Evolutionary conservation across 2,113 vertebrate species (phyloP).

Genomic region (Cyanistes caeruleus): DNA sequence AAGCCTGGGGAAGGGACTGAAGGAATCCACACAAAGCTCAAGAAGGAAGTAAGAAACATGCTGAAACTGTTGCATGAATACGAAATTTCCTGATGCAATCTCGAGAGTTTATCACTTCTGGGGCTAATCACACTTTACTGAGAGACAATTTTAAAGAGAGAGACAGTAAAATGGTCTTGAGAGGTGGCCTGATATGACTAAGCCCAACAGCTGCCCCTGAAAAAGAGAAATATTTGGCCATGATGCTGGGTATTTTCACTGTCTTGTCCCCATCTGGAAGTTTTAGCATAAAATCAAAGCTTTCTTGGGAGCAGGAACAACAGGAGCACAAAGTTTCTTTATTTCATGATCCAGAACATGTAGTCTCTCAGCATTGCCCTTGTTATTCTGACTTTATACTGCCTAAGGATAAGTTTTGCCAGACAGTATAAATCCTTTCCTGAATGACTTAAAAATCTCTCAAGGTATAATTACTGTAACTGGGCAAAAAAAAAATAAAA

Average conservation of each 20-base stretch:
- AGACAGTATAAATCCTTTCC: background rate
- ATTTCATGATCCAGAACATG: background rate
- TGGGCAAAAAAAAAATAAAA: background rate
- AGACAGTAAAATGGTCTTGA: background rate
- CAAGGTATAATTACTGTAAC: background rate
- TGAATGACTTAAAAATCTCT: background rate
- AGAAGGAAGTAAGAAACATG: background rate
- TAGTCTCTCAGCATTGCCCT: background rate
- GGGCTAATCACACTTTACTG: background rate
- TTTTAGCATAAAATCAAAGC: background rate
- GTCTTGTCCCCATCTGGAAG: background rate
- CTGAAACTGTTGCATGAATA: background rate
- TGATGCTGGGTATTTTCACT: no score
- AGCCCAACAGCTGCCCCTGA: background rate
- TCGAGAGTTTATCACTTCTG: background rate
- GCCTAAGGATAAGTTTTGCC: background rate
- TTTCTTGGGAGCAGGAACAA: background rate
- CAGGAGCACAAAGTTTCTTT: background rate
- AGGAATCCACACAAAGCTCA: background rate
- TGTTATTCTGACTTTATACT: background rate
- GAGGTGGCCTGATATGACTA: accelerated
- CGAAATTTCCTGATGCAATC: background rate
- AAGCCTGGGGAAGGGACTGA: background rate
- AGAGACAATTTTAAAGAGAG: background rate
- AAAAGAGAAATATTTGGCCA: background rate